Base-by-base conservation (phyloP, 2,888 invertebrate species). In the Mystacides longicornis region DNA sequence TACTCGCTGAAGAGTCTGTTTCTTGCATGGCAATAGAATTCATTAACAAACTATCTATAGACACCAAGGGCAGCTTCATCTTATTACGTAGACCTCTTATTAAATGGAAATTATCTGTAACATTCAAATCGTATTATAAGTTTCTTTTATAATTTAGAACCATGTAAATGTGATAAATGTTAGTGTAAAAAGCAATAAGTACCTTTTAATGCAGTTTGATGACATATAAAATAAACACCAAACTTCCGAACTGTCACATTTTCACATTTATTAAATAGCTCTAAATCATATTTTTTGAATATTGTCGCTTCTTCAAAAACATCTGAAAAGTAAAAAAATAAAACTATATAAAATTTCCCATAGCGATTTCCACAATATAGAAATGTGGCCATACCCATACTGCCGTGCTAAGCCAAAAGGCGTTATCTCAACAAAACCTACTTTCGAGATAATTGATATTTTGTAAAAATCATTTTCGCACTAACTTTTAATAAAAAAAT, bases 71-170 rank as follows among this genome's bases (percentile, higher is more conserved):
- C 5, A 54, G 31, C 3, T 50, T 45, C 1, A 23, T 27, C n/a
- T 20, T 27, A 4, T 50, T 49, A 2, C 49, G 23, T 2, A 43
- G n/a, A 27, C 20, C 27, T 4, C 49, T 49, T 4, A 54, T 31
- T 37, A 50, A 33, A 33, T 45, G 14, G 11, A 49, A 54, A 45
- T 49, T 42, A 45, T 54, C 54, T 54, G 49, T 43, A 43, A 37
- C 27, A 27, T 27, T 27, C 11, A 37, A n/a, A 37, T 4, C 16
- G 37, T 37, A 37, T 14, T 37, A 37, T 11, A 27, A 5, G 27
- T 27, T 5, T 27, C 27, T 27, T 11, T 27, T 11, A 27, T 27
- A 7, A 5, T 27, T 7, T 5, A 27, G 27, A 7, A 27, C 11
- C 11, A 5, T 7, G 11, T 7, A 11, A 27, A 11, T 27, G 11